Evolutionary conservation across 1,140 invertebrate species (phyloP).

Genomic region (Epicauta chinensis): DNA sequence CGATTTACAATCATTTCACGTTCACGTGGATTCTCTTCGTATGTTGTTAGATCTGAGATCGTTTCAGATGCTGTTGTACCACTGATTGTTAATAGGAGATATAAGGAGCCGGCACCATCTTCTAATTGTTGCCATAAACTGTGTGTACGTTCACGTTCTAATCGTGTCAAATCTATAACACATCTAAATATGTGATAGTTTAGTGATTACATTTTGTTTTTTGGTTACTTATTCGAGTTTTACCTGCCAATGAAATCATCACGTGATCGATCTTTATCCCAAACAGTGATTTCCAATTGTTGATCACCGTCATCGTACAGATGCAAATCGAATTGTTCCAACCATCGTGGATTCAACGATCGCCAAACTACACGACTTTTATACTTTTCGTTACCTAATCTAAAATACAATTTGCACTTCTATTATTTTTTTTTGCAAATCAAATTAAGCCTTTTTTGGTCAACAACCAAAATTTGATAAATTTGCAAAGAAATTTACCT

Average conservation of each 20-base stretch:
- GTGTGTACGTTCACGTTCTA: constrained; percentile 89
- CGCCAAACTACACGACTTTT: constrained; percentile 91
- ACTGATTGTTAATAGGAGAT: constrained; percentile 88
- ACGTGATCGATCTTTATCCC: constrained; percentile 79
- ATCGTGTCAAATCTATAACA: constrained; percentile 73
- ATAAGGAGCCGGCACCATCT: constrained; percentile 81
- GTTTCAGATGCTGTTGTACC: constrained; percentile 89
- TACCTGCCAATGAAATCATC: constrained; percentile 84
- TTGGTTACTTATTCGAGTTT: too few species aligned
- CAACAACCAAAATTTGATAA: too few species aligned
- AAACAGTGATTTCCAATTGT: constrained; percentile 83
- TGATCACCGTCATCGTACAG: constrained; percentile 86
- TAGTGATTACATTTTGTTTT: too few species aligned
- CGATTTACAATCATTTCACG: constrained; percentile 56
- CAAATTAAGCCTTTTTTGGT: too few species aligned
- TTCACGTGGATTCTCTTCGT: constrained; percentile 73
- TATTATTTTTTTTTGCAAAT: too few species aligned
- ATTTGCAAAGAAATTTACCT: constrained; percentile 58
- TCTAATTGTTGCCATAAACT: constrained; percentile 82
- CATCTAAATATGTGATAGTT: too few species aligned
- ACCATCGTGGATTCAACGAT: constrained; percentile 80
- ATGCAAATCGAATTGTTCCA: constrained; percentile 97
- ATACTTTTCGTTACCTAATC: constrained; percentile 95
- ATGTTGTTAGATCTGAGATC: constrained; percentile 80
- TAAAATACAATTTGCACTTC: constrained; percentile 40